phyloP scores from a whole-genome alignment of 2,888 invertebrate species.

The Drosophila monieri region DNA sequence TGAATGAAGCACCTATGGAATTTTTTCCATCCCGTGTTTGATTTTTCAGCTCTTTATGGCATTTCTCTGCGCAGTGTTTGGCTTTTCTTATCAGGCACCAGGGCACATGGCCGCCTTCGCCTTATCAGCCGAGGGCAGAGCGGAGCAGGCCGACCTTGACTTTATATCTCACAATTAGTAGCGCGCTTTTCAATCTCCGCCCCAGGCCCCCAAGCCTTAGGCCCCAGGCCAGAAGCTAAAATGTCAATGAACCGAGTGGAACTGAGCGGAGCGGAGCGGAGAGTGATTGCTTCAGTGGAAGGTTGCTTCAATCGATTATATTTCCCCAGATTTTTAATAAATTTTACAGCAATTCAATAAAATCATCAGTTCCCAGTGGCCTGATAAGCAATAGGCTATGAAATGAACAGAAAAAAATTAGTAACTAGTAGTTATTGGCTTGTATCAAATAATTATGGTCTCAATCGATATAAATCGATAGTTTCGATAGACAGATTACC shows the following conservation, averaged over 20 bases:
- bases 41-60: slow-evolving; percentile 19
- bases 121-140: slow-evolving; percentile 27
- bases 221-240: slow-evolving; percentile 18
- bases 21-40: slow-evolving; percentile 16
- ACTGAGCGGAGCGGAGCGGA: slow-evolving; percentile 1
- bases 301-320: slow-evolving; percentile 7
- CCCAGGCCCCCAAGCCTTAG: slow-evolving; percentile 20
- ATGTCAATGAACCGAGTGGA: slow-evolving; percentile 43
- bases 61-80: slow-evolving; percentile 25
- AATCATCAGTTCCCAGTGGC: slow-evolving; percentile 34
- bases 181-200: slow-evolving; percentile 59
- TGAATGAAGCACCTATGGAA: slow-evolving; percentile 26
- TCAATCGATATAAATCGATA: too few species aligned
- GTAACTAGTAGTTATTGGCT: too few species aligned
- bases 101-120: slow-evolving; percentile 9
- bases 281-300: not conserved
- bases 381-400: slow-evolving; percentile 46
- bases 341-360: slow-evolving; percentile 47
- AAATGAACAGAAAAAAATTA: not conserved
- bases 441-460: too few species aligned
- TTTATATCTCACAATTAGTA: slow-evolving; percentile 68
- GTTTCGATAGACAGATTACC: too few species aligned
- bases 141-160: slow-evolving; percentile 61
- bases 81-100: slow-evolving; percentile 36
- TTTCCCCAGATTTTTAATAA: slow-evolving; percentile 1